Evolutionary conservation across 1,140 invertebrate genomes (phyloP), one percentile per base, ranked within the genome.

Genomic region (Popillia japonica): DNA sequence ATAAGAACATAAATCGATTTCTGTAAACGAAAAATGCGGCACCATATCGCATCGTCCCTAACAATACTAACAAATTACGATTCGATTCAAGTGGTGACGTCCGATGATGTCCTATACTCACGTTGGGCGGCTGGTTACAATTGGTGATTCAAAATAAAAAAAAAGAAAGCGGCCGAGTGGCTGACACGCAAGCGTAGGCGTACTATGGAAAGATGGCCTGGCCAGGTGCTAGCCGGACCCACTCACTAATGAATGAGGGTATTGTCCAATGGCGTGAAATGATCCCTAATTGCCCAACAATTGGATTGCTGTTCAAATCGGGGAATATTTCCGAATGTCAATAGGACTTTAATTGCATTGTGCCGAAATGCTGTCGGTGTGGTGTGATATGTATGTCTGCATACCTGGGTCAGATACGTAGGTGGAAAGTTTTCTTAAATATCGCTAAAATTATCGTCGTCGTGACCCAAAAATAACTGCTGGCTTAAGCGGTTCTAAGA

Each of bases 211-310:
- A 64, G 61, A 64, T 64, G 61, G 17, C n/a, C 61, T n/a, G 17
- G 20, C 59, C 76, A 77, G 79, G 76, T 77, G 78, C 75, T 34
- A 81, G 78, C 73, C 75, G 76, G 59, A 64, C 61, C 11, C 17
- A 22, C 61, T 79, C 81, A 80, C 81, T 84, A 84, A 84, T 84
- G 84, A 85, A 85, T 83, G 81, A 82, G 78, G 76, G 68, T 78
- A 84, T 85, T 85, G 84, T 85, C 79, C 80, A 78, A 4, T 78
- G 81, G 78, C 84, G 84, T 85, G 83, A 85, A 85, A 85, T 85
- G 81, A 85, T 81, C 82, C 83, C 84, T 85, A 85, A 85, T 85
- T 85, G 84, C 82, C 78, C 79, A 82, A 85, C 83, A 85, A 85
- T 84, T 80, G 82, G 61, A 76, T 80, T 75, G 79, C 78, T 81